phyloP scores from a whole-genome alignment of 2,888 invertebrate genomes.

The Cosmorhoe ocellata region DNA sequence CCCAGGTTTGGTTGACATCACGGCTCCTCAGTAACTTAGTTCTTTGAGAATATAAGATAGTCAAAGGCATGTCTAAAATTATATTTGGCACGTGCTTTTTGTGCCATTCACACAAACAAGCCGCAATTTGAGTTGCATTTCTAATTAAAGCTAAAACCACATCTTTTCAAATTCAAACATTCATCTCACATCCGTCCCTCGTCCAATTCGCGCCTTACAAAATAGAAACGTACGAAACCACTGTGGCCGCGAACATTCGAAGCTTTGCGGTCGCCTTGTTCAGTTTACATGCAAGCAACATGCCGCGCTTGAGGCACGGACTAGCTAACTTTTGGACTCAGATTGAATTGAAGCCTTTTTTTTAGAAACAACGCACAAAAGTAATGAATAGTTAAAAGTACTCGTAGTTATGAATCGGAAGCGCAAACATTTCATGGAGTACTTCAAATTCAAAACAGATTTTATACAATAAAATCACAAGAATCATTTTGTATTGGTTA shows the following conservation, averaged over 20 bases:
- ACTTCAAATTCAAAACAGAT: no score
- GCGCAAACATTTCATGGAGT: no score
- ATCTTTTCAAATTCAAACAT: conserved; percentile 7
- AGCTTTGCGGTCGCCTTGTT: conserved; percentile 22
- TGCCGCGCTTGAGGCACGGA: conserved; percentile 7
- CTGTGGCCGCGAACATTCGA: conserved; percentile 20
- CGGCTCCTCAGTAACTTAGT: no score
- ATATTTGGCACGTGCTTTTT: no score
- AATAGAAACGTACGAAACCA: conserved; percentile 21
- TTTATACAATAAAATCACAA: no score
- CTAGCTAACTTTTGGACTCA: conserved; percentile 7
- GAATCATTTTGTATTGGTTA: no score
- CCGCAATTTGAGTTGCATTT: conserved; percentile 1
- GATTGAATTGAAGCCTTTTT: neutral
- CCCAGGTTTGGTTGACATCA: no score
- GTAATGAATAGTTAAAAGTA: no score
- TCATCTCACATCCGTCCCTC: conserved; percentile 12
- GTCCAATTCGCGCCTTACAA: conserved; percentile 26
- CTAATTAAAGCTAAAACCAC: conserved; percentile 3
- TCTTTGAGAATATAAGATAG: no score
- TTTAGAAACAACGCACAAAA: no score
- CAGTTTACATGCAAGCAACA: conserved; percentile 24
- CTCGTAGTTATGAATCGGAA: no score
- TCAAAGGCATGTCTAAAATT: no score
- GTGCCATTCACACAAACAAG: neutral